Base-by-base conservation (phyloP, 2,113 vertebrate genomes). In the Turdus rufiventris region DNA sequence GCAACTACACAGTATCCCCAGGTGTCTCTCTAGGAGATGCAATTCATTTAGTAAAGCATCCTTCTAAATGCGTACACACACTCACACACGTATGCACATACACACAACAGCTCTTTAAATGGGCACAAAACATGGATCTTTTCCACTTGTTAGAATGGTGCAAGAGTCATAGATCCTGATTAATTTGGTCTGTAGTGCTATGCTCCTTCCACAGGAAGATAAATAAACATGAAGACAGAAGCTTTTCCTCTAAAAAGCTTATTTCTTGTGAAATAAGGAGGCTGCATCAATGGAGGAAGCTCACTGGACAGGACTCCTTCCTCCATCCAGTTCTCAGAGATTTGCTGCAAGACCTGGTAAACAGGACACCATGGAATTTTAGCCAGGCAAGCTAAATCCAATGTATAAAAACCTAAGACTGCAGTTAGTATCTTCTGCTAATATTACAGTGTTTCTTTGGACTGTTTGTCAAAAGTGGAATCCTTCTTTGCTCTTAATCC, bases 41-140 rank as follows among this genome's bases (percentile, higher is more conserved):
- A 91, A 85, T 95, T 96, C 95, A 92, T 96, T 97, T 96, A 96
- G 91, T 81, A 94, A 96, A 94, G 91, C 75, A 96, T 95, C 94
- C 57, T 83, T 87, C 94, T 97, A 93, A 77, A 92, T 94, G 50
- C 17, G 0, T 8, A 31, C 77, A 76, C 72, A 84, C 84, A 78
- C 80, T 58, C 85, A 29, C 47, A 26, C 60, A 34, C 3, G 6
- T 24, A 47, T 21, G 29, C 28, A 40, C 68, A 51, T 8, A 10
- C 28, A 45, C 75, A 68, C 10, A 61, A 50, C 51, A 75, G 56
- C 60, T 90, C 33, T 73, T 89, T 50, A 78, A 57, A 57, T 36
- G 60, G 31, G 19, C 26, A 58, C 31, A 57, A 43, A 81, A 48
- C 53, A 75, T 33, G 34, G 42, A 78, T 83, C 60, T 83, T 78